Evolutionary conservation across 2,113 vertebrate genomes (phyloP).

Genomic region (Nothocercus nigrocapillus): DNA sequence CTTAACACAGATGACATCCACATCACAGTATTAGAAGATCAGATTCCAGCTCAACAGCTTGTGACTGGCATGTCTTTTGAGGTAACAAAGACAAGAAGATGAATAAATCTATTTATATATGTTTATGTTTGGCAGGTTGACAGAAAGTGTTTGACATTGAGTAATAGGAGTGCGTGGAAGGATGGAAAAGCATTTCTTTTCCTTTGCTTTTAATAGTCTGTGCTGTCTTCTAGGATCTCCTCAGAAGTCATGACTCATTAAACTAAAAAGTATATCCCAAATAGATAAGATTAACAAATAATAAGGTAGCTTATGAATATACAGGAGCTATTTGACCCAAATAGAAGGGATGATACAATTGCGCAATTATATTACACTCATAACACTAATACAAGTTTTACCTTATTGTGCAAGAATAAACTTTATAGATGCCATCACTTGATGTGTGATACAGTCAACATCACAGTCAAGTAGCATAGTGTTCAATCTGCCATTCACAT

Average conservation of each 20-base stretch:
- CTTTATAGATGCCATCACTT: background rate
- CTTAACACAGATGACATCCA: background rate
- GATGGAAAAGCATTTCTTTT: background rate
- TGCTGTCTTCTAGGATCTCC: background rate
- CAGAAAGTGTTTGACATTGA: background rate
- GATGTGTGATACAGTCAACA: background rate
- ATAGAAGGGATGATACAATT: background rate
- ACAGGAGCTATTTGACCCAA: background rate
- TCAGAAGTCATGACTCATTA: background rate
- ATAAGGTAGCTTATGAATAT: background rate
- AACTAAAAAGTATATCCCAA: background rate
- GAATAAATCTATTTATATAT: background rate
- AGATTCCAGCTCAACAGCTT: background rate
- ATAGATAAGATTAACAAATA: background rate
- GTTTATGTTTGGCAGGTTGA: background rate
- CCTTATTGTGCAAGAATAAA: background rate
- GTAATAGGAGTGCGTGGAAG: background rate
- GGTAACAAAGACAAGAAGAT: background rate
- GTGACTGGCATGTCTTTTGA: background rate
- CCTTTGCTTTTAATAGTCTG: background rate
- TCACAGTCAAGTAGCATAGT: rapidly evolving
- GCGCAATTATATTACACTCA: background rate
- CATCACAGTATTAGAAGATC: background rate
- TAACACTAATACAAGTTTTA: background rate
- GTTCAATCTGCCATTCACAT: background rate